Conservation (phyloP, 2,113 vertebrate genomes). For the Microtus richardsoni region DNA sequence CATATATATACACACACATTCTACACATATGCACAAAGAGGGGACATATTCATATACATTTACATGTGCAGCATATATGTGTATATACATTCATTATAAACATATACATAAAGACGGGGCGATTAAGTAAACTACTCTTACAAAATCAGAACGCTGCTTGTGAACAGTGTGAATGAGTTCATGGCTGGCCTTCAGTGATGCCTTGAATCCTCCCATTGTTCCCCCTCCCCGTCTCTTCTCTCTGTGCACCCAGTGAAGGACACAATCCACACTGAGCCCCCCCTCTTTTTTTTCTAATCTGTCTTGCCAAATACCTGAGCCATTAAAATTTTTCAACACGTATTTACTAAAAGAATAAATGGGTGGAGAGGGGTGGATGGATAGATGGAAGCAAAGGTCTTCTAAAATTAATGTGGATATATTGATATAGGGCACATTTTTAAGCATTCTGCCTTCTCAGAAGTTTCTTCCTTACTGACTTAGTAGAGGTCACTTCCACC, state of each 20-base stretch:
- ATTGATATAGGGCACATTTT: background rate
- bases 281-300: background rate
- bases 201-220: fast-evolving
- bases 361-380: background rate
- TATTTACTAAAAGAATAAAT: background rate
- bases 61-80: no score
- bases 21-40: no score
- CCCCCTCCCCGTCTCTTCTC: background rate
- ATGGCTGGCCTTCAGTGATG: fast-evolving
- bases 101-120: background rate
- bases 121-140: background rate
- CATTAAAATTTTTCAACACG: background rate
- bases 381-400: background rate
- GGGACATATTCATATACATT: no score
- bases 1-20: no score
- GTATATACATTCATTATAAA: no score
- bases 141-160: background rate
- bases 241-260: background rate
- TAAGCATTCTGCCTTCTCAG: background rate
- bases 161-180: background rate
- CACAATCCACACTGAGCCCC: background rate
- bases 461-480: no score
- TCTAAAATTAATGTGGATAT: background rate
- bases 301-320: background rate
- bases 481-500: background rate